phyloP scores from a whole-genome alignment of 2,113 vertebrate genomes.

The Paramisgurnus dabryanus region DNA sequence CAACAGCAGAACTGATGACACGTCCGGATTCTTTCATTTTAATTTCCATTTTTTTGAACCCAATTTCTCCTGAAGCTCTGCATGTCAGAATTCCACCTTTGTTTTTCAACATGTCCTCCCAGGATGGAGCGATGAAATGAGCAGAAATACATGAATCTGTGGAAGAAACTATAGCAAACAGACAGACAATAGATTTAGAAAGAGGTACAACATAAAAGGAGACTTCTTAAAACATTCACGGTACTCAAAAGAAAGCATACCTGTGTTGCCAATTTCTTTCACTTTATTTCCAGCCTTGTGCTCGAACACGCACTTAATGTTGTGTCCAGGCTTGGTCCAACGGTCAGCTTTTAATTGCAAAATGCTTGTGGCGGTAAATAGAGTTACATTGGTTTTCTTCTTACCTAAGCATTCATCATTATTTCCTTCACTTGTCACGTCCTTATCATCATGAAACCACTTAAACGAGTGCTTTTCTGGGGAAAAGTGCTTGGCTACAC shows the following conservation, averaged over 20 bases:
- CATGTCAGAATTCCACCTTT: slow-evolving; percentile 31
- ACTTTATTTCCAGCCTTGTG: rapidly evolving
- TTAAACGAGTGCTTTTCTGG: slow-evolving; percentile 56
- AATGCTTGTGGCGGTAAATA: slow-evolving; percentile 61
- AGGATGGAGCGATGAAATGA: slow-evolving; percentile 20
- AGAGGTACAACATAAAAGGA: not conserved
- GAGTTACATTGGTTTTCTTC: rapidly evolving
- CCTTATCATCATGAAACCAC: slow-evolving; percentile 53
- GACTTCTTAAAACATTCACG: not conserved
- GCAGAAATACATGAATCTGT: not conserved
- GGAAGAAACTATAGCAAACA: not conserved
- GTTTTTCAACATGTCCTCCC: slow-evolving; percentile 3
- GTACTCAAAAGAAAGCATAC: slow-evolving; percentile 12
- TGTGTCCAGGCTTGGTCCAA: rapidly evolving
- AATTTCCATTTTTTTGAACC: slow-evolving; percentile 28
- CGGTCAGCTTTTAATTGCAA: not conserved
- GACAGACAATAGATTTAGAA: not conserved
- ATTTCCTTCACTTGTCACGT: not conserved
- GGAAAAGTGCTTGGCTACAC: slow-evolving; percentile 68
- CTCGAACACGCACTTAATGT: slow-evolving; percentile 58
- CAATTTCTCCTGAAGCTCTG: not conserved
- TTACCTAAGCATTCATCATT: not conserved
- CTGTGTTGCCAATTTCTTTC: not conserved
- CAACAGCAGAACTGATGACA: not conserved
- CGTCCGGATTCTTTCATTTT: rapidly evolving